A percentile compares a stretch with the other conserved stretches of the same genome.
These are phyloP conservation scores for Poeciliopsis paucimaculata DNA, from an alignment of 2,797 vertebrate genomes.

Conservation along the genomic window DNA sequence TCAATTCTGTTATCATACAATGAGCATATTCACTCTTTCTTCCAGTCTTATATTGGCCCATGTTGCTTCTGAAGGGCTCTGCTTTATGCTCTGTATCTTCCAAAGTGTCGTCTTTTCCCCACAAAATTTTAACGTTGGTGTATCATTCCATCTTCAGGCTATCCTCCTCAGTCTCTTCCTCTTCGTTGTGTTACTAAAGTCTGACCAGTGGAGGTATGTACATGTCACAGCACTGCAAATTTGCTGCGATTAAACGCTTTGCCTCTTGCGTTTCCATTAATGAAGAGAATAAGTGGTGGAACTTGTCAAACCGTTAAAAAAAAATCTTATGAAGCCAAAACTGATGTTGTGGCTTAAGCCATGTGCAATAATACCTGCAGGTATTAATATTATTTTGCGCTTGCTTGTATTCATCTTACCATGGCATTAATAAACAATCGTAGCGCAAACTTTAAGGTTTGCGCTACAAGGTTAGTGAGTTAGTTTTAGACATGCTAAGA, in stretches of 20 bases:
- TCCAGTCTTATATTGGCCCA: not conserved
- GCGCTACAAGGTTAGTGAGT: not conserved
- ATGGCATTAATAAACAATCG: not conserved
- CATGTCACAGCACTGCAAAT: conserved; percentile 28
- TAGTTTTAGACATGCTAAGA: not conserved
- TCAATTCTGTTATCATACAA: not conserved
- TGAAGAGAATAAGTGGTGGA: conserved; percentile 9
- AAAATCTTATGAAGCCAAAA: not conserved
- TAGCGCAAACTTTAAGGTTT: not conserved
- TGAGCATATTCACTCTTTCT: not conserved
- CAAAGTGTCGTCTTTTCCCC: conserved; percentile 24
- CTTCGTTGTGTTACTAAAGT: conserved; percentile 84
- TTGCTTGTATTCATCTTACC: conserved; percentile 4
- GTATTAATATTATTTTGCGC: not conserved
- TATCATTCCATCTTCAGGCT: conserved; percentile 80
- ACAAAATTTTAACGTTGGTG: conserved; percentile 63
- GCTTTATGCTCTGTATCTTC: not conserved
- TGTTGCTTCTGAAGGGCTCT: not conserved
- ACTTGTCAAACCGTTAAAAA: not conserved
- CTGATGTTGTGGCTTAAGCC: not conserved
- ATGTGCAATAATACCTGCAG: not conserved
- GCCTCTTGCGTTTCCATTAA: conserved; percentile 46
- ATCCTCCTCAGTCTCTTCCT: conserved; percentile 71
- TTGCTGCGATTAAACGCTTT: conserved; percentile 14
- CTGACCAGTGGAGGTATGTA: conserved; percentile 81